Evolutionary conservation across 2,888 invertebrate species (phyloP).

Genomic region (Onthophagus sagittarius): DNA sequence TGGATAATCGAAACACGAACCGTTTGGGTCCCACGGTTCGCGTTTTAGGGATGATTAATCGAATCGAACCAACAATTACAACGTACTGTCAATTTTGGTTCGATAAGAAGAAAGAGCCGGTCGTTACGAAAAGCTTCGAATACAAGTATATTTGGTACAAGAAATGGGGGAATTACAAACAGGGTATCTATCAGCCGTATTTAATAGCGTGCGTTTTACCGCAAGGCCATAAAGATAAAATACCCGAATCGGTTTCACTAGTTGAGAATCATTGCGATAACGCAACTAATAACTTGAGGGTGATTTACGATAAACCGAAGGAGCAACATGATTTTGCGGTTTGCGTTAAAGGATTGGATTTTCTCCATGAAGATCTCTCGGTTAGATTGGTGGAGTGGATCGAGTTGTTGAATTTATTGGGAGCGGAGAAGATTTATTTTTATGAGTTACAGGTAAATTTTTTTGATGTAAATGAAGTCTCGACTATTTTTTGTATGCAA

Average conservation of each 20-base stretch:
- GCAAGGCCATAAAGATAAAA: slow-evolving; percentile 63
- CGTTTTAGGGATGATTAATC: slow-evolving; percentile 80
- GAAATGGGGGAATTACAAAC: slow-evolving; percentile 92
- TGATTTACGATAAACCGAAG: slow-evolving; percentile 73
- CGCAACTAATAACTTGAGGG: slow-evolving; percentile 78
- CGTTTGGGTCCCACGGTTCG: slow-evolving; percentile 79
- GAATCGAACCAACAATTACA: slow-evolving; percentile 77
- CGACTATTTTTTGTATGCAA: no score
- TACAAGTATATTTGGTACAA: slow-evolving; percentile 94
- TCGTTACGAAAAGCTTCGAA: slow-evolving; percentile 76
- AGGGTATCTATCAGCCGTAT: slow-evolving; percentile 87
- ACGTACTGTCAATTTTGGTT: slow-evolving; percentile 90
- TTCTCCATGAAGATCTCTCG: slow-evolving; percentile 85
- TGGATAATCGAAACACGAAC: slow-evolving; percentile 75
- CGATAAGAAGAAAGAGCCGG: slow-evolving; percentile 77
- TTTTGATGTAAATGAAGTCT: no score
- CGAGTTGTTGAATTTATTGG: slow-evolving; percentile 78
- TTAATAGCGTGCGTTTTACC: slow-evolving; percentile 86
- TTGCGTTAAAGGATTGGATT: slow-evolving; percentile 91
- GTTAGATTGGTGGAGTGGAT: slow-evolving; percentile 92
- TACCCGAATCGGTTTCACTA: slow-evolving; percentile 80
- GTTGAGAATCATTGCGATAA: slow-evolving; percentile 83
- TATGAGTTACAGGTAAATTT: slow-evolving; percentile 66
- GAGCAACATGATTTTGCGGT: slow-evolving; percentile 80
- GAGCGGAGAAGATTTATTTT: slow-evolving; percentile 88